Evolutionary conservation across 92 coral and sea anemone species (phyloP), one percentile per base, ranked within the genome.

Genomic region (Actinostola sp.): DNA sequence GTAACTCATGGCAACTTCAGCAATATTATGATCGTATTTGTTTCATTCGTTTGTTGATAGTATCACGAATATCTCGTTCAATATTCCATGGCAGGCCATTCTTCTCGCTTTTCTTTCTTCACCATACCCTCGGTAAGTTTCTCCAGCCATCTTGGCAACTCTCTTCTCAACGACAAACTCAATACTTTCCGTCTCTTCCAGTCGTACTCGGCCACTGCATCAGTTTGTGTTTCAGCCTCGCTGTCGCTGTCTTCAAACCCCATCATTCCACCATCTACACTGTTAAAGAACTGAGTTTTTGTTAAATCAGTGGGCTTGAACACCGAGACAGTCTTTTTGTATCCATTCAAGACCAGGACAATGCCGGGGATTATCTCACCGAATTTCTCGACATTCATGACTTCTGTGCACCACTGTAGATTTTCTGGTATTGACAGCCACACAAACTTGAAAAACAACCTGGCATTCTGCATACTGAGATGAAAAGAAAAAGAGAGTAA

Each of bases 401-500:
- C 96, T 14, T 95, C 99, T 10, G 92, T 86, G 38, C 99, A 95
- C 99, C 99, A 95, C 48, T 81, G 80, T 0, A 95, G 79, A 78
- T 92, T 89, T 14, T 88, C 90, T 51, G 86, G 74, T n/a, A 92
- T 86, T 5, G 99, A 88, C 20, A 95, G 79, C 99, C 99, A 95
- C 17, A 79, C 87, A 62, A 91, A 95, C 55, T 79, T 85, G 56
- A 92, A 92, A 23, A 83, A 61, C 11, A 82, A 52, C 55, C 80
- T 72, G 67, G 61, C 29, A 51, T 68, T 68, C 23, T 68, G 74
- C 28, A 50, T 33, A 33, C 92, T 81, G 55, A n/a, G n/a, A n/a
- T n/a, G n/a, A n/a, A n/a, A n/a, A n/a, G n/a, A n/a, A n/a, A n/a
- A n/a, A n/a, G n/a, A n/a, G n/a, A n/a, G n/a, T n/a, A n/a, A n/a